Evolutionary conservation across 2,888 invertebrate species (phyloP), one percentile per base, ranked within the genome.

Genomic region (Leptopilina drosophilae): DNA sequence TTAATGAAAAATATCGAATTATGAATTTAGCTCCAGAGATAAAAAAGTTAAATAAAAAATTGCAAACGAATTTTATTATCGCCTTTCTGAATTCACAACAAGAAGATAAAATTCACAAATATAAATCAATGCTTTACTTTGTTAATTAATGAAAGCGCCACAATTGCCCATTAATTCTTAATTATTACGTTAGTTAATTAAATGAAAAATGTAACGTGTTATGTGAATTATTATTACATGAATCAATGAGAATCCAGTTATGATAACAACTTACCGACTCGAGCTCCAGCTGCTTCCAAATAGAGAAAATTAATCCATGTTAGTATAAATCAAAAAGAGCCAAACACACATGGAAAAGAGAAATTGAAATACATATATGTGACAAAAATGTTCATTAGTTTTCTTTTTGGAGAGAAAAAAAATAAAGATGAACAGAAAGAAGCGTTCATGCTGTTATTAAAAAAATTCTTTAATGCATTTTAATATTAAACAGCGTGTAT

Each of bases 251-350:
- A 67, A 46, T 20, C 46, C 15, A 15, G 20, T 56, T 33, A 73
- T 20, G 33, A 33, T 73, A n/a, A 8, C 20, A 85, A 92, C 92
- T 92, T 89, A 92, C 92, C 92, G 76, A 92, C 91, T 85, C 92
- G 91, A 86, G 92, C 92, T 90, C 83, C 92, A 86, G 90, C 89
- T 89, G 89, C 87, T 85, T 85, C 88, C 87, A 84, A 87, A 88
- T 85, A 91, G 87, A 90, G 88, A 91, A 91, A 90, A 89, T 89
- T 87, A 88, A 85, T 87, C 84, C 86, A 86, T 76, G 86, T 90
- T 90, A 89, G 87, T 89, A 49, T 49, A 85, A 85, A 86, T 85
- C 82, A 84, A 82, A 85, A 80, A 81, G 64, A 77, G 76, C 64
- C 78, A 80, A 65, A 67, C 56, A 82, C 56, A 82, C 82, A 83